A percentile compares a stretch with the other conserved stretches of the same genome.
These are phyloP conservation scores for Apogon talboti DNA, from an alignment of 2,797 vertebrate species.

Conservation along the genomic window DNA sequence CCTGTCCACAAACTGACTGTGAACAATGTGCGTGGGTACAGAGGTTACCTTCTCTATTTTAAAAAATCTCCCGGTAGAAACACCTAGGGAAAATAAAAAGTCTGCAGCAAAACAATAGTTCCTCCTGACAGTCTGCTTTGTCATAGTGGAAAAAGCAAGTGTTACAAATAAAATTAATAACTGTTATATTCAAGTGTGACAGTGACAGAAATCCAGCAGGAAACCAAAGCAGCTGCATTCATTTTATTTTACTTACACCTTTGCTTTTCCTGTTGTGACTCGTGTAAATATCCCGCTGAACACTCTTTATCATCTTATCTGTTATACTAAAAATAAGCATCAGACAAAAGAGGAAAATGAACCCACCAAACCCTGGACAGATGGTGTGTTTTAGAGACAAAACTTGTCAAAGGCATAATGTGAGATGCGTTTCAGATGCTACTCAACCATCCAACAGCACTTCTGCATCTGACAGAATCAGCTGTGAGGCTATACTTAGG, in stretches of 20 bases:
- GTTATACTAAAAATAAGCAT: background rate
- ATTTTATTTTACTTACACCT: background rate
- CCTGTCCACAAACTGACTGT: slow-evolving; percentile 41
- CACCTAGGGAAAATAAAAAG: slow-evolving; percentile 12
- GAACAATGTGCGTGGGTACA: slow-evolving; percentile 26
- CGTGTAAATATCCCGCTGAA: background rate
- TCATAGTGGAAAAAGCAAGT: background rate
- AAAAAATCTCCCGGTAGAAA: slow-evolving; percentile 20
- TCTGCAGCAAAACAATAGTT: slow-evolving; percentile 1
- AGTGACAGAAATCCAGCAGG: background rate
- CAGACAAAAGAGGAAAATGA: background rate
- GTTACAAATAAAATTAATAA: background rate
- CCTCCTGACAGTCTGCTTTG: background rate
- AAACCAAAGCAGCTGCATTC: background rate
- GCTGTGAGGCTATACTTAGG: too few relatives aligned
- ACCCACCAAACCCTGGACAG: background rate
- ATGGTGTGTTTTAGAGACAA: background rate
- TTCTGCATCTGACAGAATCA: too few relatives aligned
- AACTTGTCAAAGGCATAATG: background rate
- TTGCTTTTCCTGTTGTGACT: too few relatives aligned
- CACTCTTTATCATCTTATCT: slow-evolving; percentile 1
- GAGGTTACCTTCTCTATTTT: slow-evolving; percentile 32
- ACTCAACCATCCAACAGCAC: too few relatives aligned
- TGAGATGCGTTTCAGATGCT: too few relatives aligned
- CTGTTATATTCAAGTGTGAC: too few relatives aligned